Evolutionary conservation across 2,113 vertebrate species (phyloP).

Genomic region (Onychorhynchus coronatus): DNA sequence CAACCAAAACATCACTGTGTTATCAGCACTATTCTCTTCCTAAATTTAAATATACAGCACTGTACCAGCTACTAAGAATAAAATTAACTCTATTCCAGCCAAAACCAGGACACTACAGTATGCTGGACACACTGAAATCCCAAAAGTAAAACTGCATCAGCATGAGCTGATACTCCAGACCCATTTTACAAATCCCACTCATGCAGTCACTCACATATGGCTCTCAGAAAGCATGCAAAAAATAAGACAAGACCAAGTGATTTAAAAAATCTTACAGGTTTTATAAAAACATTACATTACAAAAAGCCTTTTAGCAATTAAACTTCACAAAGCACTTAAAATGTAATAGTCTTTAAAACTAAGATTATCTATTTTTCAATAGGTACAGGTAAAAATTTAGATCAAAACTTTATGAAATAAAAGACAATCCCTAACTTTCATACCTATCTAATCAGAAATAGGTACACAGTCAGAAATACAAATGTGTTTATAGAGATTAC

Average conservation of each 20-base stretch:
- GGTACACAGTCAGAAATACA: neutral
- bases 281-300: constrained; percentile 67
- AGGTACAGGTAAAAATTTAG: neutral
- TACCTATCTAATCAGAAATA: neutral
- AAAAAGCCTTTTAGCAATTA: constrained; percentile 28
- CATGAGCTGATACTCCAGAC: neutral
- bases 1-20: neutral
- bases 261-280: constrained; percentile 34
- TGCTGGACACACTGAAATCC: neutral
- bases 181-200: neutral
- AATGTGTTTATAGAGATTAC: neutral
- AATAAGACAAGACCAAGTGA: neutral
- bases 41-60: neutral
- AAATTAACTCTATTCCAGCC: neutral
- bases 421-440: neutral
- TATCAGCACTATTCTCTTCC: neutral
- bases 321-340: constrained; percentile 55
- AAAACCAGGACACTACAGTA: neutral
- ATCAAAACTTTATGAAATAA: neutral
- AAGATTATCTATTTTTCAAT: neutral
- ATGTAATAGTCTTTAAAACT: constrained; percentile 12
- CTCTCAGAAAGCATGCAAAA: neutral
- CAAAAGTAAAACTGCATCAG: neutral
- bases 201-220: rapidly evolving
- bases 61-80: neutral